Base-by-base conservation (phyloP, 2,113 vertebrate genomes). In the Canis aureus region DNA sequence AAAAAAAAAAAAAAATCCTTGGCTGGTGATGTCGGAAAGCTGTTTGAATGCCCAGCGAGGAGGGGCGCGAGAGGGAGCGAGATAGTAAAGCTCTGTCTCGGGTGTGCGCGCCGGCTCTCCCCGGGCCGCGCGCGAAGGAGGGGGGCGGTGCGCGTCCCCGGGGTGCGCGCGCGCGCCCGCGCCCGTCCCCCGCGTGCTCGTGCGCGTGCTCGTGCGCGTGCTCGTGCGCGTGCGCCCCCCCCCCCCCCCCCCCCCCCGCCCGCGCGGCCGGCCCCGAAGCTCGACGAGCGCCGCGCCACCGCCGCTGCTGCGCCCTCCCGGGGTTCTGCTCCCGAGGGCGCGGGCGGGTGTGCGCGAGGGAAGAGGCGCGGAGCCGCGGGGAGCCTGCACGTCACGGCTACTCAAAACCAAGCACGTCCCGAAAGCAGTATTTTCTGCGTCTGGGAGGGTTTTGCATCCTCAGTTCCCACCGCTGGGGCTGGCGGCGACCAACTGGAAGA, bases 1-100 rank as follows among this genome's bases (percentile, higher is more conserved):
- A 5, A 43, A 43, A 43, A 43, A 43, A 43, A 43, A 43, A 3
- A n/a, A 51, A 78, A 69, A 94, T 99, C 99, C 99, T 98, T 90
- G 98, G 98, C 98, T 98, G 99, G 98, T 98, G 99, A 98, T 99
- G 99, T 98, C 99, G 98, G 98, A 98, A 97, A 99, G 99, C 98
- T 98, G 98, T 98, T 98, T 73, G 98, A 98, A 90, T 96, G 98
- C 98, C 98, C 98, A 98, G 99, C 98, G 98, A 98, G 98, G 98
- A 98, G 98, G 97, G 97, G 83, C 87, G 97, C 97, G 98, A 97
- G 98, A 98, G 98, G 86, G 94, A 91, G 98, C 97, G 98, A 97
- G 98, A 98, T 97, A 97, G 97, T 97, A 98, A 97, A 97, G 89
- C 98, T 95, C 38, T 82, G 97, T 89, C 95, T 93, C 95, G 38